Evolutionary conservation across 2,888 invertebrate species (phyloP).

Genomic region (Prosapia bicincta): DNA sequence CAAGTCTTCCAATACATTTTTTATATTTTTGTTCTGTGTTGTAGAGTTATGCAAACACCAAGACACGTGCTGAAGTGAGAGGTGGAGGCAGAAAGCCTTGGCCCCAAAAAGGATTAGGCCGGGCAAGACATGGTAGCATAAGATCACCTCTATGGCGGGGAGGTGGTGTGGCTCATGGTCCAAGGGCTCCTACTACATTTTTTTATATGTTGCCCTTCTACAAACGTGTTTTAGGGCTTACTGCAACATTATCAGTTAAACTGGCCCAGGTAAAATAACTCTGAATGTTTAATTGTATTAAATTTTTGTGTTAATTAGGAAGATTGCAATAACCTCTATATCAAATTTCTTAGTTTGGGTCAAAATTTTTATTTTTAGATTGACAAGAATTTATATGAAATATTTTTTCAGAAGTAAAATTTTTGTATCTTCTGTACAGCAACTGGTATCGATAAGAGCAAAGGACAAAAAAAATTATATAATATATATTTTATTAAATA

Average conservation of each 20-base stretch:
- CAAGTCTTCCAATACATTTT: too few species aligned
- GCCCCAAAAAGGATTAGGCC: conserved; percentile 93
- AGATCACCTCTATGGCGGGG: conserved; percentile 82
- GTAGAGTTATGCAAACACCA: not conserved
- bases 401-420: too few species aligned
- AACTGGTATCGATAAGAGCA: too few species aligned
- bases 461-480: too few species aligned
- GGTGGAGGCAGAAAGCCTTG: conserved; percentile 94
- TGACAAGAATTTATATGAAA: too few species aligned
- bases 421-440: too few species aligned
- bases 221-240: conserved; percentile 73
- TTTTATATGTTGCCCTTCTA: conserved; percentile 92
- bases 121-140: conserved; percentile 88
- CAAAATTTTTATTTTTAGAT: too few species aligned
- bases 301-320: too few species aligned
- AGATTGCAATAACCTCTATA: too few species aligned
- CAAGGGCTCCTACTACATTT: conserved; percentile 82
- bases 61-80: conserved; percentile 62
- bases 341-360: too few species aligned
- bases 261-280: conserved; percentile 68
- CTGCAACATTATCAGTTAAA: conserved; percentile 82
- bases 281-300: too few species aligned
- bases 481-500: too few species aligned
- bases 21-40: not conserved
- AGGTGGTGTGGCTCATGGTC: conserved; percentile 82